phyloP scores from a whole-genome alignment of 1,140 invertebrate genomes.

The Ylistrum balloti region DNA sequence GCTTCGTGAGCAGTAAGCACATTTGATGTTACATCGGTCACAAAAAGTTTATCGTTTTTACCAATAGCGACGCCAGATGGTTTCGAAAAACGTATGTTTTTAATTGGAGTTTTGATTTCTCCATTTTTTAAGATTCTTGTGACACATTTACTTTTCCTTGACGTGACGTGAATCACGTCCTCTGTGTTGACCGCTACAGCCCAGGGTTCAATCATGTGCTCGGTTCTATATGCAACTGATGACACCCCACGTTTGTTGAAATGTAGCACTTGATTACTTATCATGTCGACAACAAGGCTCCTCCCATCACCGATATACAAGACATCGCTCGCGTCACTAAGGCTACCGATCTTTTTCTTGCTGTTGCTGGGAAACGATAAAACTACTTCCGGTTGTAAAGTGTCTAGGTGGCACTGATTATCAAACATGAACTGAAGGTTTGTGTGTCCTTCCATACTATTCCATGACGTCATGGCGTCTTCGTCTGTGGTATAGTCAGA shows the following conservation, averaged over 20 bases:
- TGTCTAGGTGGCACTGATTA: not conserved
- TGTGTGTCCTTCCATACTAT: not conserved
- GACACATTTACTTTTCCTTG: conserved; percentile 57
- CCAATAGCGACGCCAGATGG: conserved; percentile 66
- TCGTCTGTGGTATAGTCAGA: not conserved
- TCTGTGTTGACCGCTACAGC: conserved; percentile 49
- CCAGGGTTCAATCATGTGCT: conserved; percentile 57
- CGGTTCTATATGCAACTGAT: not conserved
- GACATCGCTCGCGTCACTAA: not conserved
- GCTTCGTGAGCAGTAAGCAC: conserved; percentile 57
- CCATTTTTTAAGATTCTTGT: conserved; percentile 59
- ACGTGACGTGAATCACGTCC: conserved; percentile 61
- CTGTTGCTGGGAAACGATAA: not conserved
- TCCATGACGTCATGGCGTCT: not conserved
- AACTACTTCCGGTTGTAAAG: conserved; percentile 10
- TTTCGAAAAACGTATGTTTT: conserved; percentile 54
- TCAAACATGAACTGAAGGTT: not conserved
- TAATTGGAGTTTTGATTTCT: conserved; percentile 53
- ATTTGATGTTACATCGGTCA: conserved; percentile 63
- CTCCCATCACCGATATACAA: not conserved
- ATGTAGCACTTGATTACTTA: not conserved
- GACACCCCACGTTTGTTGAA: not conserved
- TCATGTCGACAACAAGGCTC: conserved; percentile 3
- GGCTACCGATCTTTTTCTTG: not conserved
- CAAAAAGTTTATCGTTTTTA: conserved; percentile 59